Evolutionary conservation across 1,140 invertebrate genomes (phyloP), one percentile per base, ranked within the genome.

Genomic region (Bombyx mandarina): DNA sequence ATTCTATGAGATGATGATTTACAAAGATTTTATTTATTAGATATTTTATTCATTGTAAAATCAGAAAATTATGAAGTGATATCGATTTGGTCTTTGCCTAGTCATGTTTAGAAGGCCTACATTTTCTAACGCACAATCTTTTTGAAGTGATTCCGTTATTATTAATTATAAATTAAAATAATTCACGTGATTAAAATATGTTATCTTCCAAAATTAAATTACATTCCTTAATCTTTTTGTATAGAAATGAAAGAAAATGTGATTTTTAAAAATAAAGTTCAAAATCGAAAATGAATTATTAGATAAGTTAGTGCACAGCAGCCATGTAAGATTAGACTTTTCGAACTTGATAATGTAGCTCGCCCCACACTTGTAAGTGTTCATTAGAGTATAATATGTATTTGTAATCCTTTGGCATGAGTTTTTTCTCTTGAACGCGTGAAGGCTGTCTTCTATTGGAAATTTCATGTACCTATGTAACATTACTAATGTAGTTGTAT

Each of bases 361-460:
- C 76, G 75, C 77, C 76, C 72, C 67, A 81, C 79, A 75, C 58
- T 73, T 70, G 78, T 86, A 86, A 86, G 83, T 86, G 83, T 86
- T 86, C 82, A 86, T 77, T 86, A 86, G 82, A 78, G 52, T 84
- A 77, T 61, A 82, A 64, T 77, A n/a, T n/a, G n/a, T n/a, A 73
- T 73, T 75, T 84, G 73, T 80, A 77, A 72, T 71, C 77, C 69
- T 70, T 79, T 79, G 79, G 77, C 69, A 72, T 82, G 81, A 71
- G 75, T 79, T 82, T 35, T 35, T 77, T 72, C 70, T 77, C 75
- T 76, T 76, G 71, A 78, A 77, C 69, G 68, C 59, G 56, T 65
- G 79, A 79, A 84, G 77, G 72, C 78, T 79, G 71, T 82, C 72
- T 75, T 76, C 72, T 81, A 79, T 65, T 79, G 75, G 69, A 73